Evolutionary conservation across 2,113 vertebrate species (phyloP).

Genomic region (Catharus bicknelli): DNA sequence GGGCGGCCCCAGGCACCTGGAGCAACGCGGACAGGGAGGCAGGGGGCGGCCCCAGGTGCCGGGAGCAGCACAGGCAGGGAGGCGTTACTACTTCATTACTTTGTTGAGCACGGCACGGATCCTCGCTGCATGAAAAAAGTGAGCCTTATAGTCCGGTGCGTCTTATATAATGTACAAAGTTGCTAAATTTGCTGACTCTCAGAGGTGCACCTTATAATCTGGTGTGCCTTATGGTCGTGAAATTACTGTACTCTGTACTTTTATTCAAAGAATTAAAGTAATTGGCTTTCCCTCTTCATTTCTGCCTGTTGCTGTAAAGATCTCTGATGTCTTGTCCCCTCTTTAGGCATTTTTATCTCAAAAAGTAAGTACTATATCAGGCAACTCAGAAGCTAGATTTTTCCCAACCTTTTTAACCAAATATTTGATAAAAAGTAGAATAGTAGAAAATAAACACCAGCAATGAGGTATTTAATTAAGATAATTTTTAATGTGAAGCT

Average conservation of each 20-base stretch:
- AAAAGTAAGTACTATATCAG: not conserved
- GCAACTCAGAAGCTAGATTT: not conserved
- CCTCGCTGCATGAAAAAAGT: too few species aligned
- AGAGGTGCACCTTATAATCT: too few species aligned
- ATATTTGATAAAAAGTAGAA: not conserved
- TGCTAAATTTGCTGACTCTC: too few species aligned
- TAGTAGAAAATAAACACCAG: not conserved
- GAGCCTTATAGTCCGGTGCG: too few species aligned
- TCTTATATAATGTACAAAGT: too few species aligned
- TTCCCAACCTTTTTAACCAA: not conserved
- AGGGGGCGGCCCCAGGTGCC: too few species aligned
- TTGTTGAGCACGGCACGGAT: too few species aligned
- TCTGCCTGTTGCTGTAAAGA: not conserved
- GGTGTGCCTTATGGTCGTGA: too few species aligned
- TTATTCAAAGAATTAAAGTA: not conserved
- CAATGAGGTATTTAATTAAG: not conserved
- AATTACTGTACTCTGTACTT: not conserved
- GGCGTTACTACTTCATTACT: too few species aligned
- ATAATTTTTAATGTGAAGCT: not conserved
- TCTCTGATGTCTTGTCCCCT: not conserved
- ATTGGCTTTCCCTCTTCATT: not conserved
- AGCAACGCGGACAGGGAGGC: too few species aligned
- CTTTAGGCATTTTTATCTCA: not conserved
- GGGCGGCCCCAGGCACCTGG: too few species aligned
- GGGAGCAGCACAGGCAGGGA: too few species aligned